Conservation (phyloP, 1,140 invertebrate genomes). For the Brachionus paranguensis region DNA sequence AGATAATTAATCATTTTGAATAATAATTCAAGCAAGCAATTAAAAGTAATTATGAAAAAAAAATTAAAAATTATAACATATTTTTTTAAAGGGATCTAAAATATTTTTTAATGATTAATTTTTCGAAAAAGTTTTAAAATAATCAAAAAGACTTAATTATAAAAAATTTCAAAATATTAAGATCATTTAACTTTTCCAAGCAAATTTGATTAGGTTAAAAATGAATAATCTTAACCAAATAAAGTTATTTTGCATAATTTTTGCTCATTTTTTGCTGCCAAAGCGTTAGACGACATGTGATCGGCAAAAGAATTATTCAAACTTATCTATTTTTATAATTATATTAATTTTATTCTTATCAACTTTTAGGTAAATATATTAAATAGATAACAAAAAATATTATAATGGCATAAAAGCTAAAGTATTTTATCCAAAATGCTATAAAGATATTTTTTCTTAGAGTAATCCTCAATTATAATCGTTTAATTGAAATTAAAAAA, state of each 20-base stretch:
- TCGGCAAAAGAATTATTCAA: background rate
- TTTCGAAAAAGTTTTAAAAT: background rate
- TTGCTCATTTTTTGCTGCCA: background rate
- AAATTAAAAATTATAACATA: too few species aligned
- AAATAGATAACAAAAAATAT: background rate
- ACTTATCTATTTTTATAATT: background rate
- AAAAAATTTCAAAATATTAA: background rate
- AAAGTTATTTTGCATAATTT: background rate
- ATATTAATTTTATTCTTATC: background rate
- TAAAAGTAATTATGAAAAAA: too few species aligned
- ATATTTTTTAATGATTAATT: too few species aligned
- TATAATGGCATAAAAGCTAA: background rate
- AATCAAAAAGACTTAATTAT: background rate
- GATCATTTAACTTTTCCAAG: background rate
- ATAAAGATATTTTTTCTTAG: background rate
- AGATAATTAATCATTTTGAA: too few species aligned
- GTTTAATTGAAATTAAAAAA: background rate
- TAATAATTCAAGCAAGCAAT: too few species aligned
- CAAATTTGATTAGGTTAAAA: background rate
- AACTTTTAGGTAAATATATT: constrained; percentile 1
- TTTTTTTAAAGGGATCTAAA: too few species aligned
- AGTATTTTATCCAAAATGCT: constrained; percentile 6
- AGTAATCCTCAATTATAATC: background rate
- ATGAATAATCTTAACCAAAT: background rate
- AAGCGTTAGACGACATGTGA: background rate